phyloP scores from a whole-genome alignment of 2,888 invertebrate species.

The Zygaena filipendulae region DNA sequence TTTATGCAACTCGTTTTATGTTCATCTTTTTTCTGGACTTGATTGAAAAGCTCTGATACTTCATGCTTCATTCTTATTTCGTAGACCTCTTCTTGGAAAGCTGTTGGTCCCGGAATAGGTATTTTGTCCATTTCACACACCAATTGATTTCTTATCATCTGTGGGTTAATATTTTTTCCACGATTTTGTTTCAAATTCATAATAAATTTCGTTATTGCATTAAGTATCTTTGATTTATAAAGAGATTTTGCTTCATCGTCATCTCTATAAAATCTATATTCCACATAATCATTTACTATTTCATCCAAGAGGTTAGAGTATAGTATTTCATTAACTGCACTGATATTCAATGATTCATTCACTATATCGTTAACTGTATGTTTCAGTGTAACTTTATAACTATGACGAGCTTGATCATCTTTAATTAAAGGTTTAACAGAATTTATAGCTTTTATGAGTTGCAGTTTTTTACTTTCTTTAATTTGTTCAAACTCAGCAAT shows the following conservation, averaged over 20 bases:
- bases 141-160: constrained; percentile 30
- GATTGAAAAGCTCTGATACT: constrained; percentile 25
- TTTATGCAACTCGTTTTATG: constrained; percentile 22
- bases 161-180: constrained; percentile 17
- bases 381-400: constrained; percentile 32
- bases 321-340: constrained; percentile 15
- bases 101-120: constrained; percentile 15
- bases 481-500: constrained; percentile 21
- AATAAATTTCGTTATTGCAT: constrained; percentile 23
- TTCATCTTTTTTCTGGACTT: constrained; percentile 18
- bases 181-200: constrained; percentile 14
- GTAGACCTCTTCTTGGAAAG: constrained; percentile 19
- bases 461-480: constrained; percentile 22
- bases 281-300: constrained; percentile 34
- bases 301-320: constrained; percentile 26
- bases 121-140: constrained; percentile 29
- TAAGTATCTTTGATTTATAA: constrained; percentile 27
- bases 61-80: constrained; percentile 23
- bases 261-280: constrained; percentile 25
- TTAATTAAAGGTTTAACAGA: constrained; percentile 27
- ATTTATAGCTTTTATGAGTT: constrained; percentile 26
- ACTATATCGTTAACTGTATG: constrained; percentile 25
- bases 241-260: constrained; percentile 24
- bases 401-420: constrained; percentile 26
- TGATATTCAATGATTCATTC: constrained; percentile 19